These are phyloP conservation scores for Arctocebus calabarensis DNA, from an alignment of 2,797 vertebrate genomes.

Conservation along the genomic window DNA sequence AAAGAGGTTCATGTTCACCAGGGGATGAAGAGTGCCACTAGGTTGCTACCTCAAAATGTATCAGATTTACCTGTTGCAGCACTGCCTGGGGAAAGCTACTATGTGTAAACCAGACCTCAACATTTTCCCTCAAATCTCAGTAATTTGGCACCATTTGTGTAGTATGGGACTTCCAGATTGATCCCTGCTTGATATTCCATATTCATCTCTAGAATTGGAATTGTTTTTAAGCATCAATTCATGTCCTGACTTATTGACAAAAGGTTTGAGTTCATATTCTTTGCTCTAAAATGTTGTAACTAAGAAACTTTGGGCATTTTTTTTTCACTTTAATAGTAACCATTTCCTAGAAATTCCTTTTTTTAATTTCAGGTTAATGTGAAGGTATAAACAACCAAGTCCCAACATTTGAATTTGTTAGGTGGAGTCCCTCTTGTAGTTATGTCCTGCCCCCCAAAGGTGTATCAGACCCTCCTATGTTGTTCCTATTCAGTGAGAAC, in stretches of 20 bases:
- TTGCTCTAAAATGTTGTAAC: background rate
- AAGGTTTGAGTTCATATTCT: background rate
- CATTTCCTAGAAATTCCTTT: background rate
- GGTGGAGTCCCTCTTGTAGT: no score
- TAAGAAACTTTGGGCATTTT: background rate
- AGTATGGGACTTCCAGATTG: background rate
- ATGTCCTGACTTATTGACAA: background rate
- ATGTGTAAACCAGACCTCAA: background rate
- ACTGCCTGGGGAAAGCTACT: background rate
- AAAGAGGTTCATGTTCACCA: background rate
- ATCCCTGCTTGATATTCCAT: background rate
- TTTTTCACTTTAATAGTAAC: background rate
- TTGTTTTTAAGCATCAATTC: rapidly evolving
- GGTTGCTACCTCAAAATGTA: background rate
- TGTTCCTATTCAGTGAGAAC: no score
- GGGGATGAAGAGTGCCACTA: background rate
- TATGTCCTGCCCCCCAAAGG: no score
- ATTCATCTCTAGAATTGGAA: background rate
- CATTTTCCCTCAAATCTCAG: background rate
- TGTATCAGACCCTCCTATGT: no score
- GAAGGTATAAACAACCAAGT: no score
- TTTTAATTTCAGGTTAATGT: no score
- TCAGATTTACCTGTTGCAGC: background rate
- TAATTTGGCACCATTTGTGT: background rate
- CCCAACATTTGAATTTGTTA: no score